These are phyloP conservation scores for Hydroisotoma schaefferi DNA, from an alignment of 2,888 invertebrate genomes.

Conservation along the genomic window DNA sequence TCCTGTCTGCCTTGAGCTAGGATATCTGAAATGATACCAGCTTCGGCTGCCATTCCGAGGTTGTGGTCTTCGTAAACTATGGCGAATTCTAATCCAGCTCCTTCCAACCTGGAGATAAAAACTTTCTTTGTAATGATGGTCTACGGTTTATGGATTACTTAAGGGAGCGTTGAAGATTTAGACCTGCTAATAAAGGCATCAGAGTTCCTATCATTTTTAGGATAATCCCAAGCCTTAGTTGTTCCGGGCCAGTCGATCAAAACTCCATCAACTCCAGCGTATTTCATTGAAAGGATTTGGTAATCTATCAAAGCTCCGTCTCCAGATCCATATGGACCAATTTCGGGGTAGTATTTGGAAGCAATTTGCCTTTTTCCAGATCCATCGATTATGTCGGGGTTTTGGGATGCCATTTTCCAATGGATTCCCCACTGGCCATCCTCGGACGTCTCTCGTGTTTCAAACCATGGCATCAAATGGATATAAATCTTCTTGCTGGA, in stretches of 20 bases:
- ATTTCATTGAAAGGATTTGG: slow-evolving; percentile 40
- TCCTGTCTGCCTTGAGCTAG: slow-evolving; percentile 32
- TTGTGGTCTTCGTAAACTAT: slow-evolving; percentile 46
- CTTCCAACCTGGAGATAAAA: slow-evolving; percentile 10
- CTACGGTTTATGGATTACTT: too few relatives aligned
- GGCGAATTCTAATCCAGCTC: slow-evolving; percentile 37
- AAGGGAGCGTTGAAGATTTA: too few relatives aligned
- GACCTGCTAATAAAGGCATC: too few relatives aligned
- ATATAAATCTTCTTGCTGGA: slow-evolving; percentile 30
- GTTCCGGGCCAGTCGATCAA: slow-evolving; percentile 40
- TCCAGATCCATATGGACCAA: slow-evolving; percentile 42
- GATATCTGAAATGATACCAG: slow-evolving; percentile 39
- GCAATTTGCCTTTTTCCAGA: slow-evolving; percentile 38
- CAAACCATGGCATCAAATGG: slow-evolving; percentile 46
- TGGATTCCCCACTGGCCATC: slow-evolving; percentile 43
- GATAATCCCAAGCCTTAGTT: slow-evolving; percentile 35
- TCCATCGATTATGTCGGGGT: slow-evolving; percentile 37
- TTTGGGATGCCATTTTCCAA: slow-evolving; percentile 43
- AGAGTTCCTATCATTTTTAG: slow-evolving; percentile 36
- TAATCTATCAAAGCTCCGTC: slow-evolving; percentile 31
- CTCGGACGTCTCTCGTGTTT: slow-evolving; percentile 27
- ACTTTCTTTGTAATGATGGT: too few relatives aligned
- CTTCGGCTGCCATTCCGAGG: slow-evolving; percentile 39
- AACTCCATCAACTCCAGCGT: slow-evolving; percentile 43
- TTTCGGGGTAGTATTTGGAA: slow-evolving; percentile 40